Evolutionary conservation across 2,888 invertebrate genomes (phyloP).

Genomic region (Gymnosoma rotundatum): DNA sequence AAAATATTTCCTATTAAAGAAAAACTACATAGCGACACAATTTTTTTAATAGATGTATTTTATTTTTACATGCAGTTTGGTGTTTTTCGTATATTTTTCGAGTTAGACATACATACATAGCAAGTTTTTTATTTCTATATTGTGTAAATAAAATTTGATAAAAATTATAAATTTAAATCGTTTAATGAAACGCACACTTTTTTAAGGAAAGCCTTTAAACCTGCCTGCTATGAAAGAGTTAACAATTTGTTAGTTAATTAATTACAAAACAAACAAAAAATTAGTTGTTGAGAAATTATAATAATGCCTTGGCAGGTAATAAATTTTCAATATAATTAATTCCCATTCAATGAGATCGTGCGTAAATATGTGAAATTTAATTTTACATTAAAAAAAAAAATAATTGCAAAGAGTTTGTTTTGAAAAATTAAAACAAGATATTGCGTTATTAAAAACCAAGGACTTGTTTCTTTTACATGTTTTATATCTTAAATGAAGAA

Average conservation of each 20-base stretch:
- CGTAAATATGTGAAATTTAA: slow-evolving; percentile 33
- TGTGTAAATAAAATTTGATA: slow-evolving; percentile 58
- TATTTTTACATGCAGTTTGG: slow-evolving; percentile 56
- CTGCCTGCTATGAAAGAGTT: slow-evolving; percentile 42
- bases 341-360: slow-evolving; percentile 61
- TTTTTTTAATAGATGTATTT: slow-evolving; percentile 33
- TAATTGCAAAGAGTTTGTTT: slow-evolving; percentile 47
- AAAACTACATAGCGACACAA: neutral
- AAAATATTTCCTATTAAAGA: no score
- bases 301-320: slow-evolving; percentile 57
- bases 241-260: slow-evolving; percentile 46
- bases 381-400: slow-evolving; percentile 27
- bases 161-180: slow-evolving; percentile 49
- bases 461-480: slow-evolving; percentile 17
- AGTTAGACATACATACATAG: slow-evolving; percentile 35
- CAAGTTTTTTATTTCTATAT: slow-evolving; percentile 36
- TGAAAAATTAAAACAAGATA: slow-evolving; percentile 45
- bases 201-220: slow-evolving; percentile 31
- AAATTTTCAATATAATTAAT: slow-evolving; percentile 47
- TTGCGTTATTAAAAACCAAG: slow-evolving; percentile 29
- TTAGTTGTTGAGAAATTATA: slow-evolving; percentile 33
- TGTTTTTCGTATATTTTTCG: slow-evolving; percentile 35
- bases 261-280: slow-evolving; percentile 3
- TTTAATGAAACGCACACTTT: slow-evolving; percentile 30
- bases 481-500: slow-evolving; percentile 25